A percentile compares a stretch with the other conserved stretches of the same genome.
These are phyloP conservation scores for Aphelinus certus DNA, from an alignment of 1,140 invertebrate genomes.

Conservation along the genomic window DNA sequence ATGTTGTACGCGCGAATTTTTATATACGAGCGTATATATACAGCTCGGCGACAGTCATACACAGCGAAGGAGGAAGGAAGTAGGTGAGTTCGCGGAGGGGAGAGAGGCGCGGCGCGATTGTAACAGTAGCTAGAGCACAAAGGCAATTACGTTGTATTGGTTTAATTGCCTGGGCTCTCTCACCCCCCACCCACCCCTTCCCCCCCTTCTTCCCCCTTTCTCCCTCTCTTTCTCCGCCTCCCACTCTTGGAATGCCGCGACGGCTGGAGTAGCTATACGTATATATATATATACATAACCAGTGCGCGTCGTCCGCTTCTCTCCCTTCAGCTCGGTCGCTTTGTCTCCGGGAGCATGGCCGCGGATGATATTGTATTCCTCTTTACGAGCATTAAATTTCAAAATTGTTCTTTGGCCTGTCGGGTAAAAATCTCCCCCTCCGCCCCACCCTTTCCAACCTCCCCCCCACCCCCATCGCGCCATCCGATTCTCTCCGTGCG, in stretches of 20 bases:
- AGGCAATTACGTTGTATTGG: conserved; percentile 52
- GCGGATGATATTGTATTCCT: conserved; percentile 47
- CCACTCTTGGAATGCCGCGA: conserved; percentile 10
- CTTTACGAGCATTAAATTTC: conserved; percentile 48
- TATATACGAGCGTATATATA: too few relatives aligned
- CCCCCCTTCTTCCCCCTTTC: neutral
- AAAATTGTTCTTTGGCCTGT: conserved; percentile 39
- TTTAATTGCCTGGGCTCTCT: conserved; percentile 48
- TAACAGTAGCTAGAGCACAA: conserved; percentile 39
- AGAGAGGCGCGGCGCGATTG: conserved; percentile 26
- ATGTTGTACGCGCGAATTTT: too few relatives aligned
- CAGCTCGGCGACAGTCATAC: too few relatives aligned
- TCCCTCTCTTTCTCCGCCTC: neutral
- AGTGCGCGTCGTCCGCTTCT: neutral
- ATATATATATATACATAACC: too few relatives aligned
- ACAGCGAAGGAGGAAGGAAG: conserved; percentile 20
- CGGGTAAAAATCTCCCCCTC: conserved; percentile 13
- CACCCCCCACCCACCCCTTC: conserved; percentile 2
- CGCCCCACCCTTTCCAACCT: neutral
- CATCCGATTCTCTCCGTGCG: too few relatives aligned
- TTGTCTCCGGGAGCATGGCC: neutral
- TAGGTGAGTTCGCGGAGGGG: conserved; percentile 31
- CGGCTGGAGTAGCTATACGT: neutral
- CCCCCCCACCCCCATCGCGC: too few relatives aligned
- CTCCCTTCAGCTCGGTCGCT: neutral